Evolutionary conservation across 2,888 invertebrate species (phyloP).

Genomic region (Timandra comae): DNA sequence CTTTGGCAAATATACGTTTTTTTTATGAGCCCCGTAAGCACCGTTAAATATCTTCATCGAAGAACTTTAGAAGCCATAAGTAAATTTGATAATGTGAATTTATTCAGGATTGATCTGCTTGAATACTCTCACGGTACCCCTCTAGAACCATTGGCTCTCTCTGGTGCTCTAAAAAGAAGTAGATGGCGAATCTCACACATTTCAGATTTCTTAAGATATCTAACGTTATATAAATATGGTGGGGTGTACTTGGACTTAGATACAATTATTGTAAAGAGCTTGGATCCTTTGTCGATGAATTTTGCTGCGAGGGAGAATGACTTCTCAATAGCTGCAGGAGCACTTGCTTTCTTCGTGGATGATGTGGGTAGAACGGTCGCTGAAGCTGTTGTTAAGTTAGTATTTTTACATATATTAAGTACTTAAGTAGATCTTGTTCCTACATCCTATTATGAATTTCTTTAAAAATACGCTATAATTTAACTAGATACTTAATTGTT

Average conservation of each 20-base stretch:
- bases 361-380: conserved; percentile 29
- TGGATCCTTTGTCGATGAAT: conserved; percentile 73
- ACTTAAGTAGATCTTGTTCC: too few relatives aligned
- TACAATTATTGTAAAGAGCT: conserved; percentile 79
- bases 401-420: too few relatives aligned
- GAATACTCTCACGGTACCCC: conserved; percentile 75
- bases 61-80: conserved; percentile 9
- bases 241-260: conserved; percentile 88
- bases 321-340: conserved; percentile 79
- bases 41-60: conserved; percentile 34
- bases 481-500: too few relatives aligned
- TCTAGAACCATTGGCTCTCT: conserved; percentile 68
- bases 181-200: conserved; percentile 78
- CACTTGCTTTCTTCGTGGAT: conserved; percentile 74
- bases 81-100: conserved; percentile 67
- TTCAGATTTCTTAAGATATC: conserved; percentile 79
- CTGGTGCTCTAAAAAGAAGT: conserved; percentile 59
- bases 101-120: conserved; percentile 68
- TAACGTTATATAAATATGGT: conserved; percentile 84
- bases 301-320: conserved; percentile 80
- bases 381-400: conserved; percentile 27
- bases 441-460: too few relatives aligned
- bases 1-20: conserved; percentile 62
- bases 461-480: too few relatives aligned
- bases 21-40: conserved; percentile 22